Evolutionary conservation across 2,797 vertebrate genomes (phyloP).

Genomic region (Catostomus latipinnis): DNA sequence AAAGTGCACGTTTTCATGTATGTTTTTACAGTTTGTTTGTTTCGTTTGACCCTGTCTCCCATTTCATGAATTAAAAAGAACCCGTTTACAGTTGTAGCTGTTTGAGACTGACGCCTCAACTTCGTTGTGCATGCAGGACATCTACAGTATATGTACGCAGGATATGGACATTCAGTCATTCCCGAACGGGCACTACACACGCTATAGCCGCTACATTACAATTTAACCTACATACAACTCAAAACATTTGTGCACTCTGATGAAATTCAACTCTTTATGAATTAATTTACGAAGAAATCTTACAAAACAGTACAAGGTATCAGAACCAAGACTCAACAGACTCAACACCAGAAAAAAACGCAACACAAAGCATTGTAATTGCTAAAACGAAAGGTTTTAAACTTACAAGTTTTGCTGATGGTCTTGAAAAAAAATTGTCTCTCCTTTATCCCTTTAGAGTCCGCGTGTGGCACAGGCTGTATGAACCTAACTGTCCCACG

Average conservation of each 20-base stretch:
- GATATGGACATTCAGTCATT: conserved; percentile 7
- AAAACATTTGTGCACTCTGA: neutral
- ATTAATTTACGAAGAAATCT: neutral
- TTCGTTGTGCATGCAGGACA: neutral
- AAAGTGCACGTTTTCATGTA: no score
- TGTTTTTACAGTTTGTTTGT: neutral
- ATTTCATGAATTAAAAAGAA: neutral
- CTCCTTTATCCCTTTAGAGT: conserved; percentile 33
- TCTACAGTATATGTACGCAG: neutral
- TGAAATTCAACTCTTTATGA: neutral
- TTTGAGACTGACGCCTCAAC: neutral
- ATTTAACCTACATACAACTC: neutral
- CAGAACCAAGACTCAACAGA: neutral
- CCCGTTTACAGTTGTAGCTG: neutral
- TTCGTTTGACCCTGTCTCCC: neutral
- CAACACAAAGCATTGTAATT: neutral
- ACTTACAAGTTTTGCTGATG: conserved; percentile 50
- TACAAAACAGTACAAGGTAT: neutral
- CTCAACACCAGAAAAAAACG: conserved; percentile 2
- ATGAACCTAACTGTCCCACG: conserved; percentile 32
- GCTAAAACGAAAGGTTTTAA: conserved; percentile 17
- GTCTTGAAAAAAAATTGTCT: conserved; percentile 56
- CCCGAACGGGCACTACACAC: neutral
- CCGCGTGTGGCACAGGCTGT: conserved; percentile 43
- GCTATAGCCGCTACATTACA: neutral